Evolutionary conservation across 2,113 vertebrate species (phyloP).

Genomic region (Myiagra hebetior): DNA sequence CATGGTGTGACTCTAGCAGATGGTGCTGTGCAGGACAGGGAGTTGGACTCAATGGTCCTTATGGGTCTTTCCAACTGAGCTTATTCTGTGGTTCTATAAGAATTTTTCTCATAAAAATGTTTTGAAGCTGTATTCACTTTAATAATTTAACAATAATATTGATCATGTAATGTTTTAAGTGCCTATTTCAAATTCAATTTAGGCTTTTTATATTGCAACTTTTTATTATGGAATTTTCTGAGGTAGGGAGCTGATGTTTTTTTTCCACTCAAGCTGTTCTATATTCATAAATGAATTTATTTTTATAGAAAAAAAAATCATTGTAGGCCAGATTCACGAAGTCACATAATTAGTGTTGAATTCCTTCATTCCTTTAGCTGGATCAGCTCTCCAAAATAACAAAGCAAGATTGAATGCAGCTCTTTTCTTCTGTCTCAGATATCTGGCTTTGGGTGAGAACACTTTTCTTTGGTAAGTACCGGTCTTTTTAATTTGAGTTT

Average conservation of each 20-base stretch:
- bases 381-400: neutral
- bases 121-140: neutral
- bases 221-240: neutral
- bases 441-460: neutral
- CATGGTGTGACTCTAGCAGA: neutral
- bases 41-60: neutral
- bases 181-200: neutral
- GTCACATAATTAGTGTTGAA: neutral
- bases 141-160: neutral
- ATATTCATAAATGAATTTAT: neutral
- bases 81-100: neutral
- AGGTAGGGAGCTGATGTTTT: neutral
- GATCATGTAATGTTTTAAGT: neutral
- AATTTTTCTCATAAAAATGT: neutral
- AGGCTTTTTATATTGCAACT: neutral
- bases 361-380: neutral
- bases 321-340: neutral
- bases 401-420: neutral
- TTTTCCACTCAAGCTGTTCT: neutral
- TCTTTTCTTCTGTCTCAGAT: neutral
- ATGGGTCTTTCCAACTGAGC: neutral
- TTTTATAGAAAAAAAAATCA: neutral
- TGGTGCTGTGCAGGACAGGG: neutral
- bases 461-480: neutral
- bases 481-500: neutral